phyloP scores from a whole-genome alignment of 2,797 vertebrate genomes.

The Acridotheres tristis region DNA sequence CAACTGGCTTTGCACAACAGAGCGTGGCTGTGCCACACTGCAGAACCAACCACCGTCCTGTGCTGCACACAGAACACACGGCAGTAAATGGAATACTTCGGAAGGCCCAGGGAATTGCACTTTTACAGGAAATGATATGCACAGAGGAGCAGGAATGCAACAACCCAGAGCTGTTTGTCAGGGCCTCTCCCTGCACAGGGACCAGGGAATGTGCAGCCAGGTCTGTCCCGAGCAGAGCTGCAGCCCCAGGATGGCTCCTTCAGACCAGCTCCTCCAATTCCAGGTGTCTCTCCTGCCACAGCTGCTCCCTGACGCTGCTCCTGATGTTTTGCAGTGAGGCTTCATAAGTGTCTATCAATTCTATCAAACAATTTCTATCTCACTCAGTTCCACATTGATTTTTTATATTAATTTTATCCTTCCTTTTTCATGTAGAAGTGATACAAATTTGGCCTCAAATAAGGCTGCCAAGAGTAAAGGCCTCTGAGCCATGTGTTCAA shows the following conservation, averaged over 20 bases:
- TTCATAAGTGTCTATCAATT: not conserved
- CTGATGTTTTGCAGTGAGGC: not conserved
- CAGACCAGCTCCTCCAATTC: accelerated
- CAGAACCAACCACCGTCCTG: accelerated
- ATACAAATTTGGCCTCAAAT: not conserved
- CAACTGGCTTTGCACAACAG: not conserved
- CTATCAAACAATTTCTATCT: not conserved
- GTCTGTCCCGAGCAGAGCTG: not conserved
- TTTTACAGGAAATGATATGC: too few species aligned
- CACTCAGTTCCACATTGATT: not conserved
- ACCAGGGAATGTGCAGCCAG: not conserved
- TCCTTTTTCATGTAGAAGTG: not conserved
- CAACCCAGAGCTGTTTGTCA: accelerated
- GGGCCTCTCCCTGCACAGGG: not conserved
- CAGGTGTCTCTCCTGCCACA: accelerated
- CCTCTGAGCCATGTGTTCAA: not conserved
- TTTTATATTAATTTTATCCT: not conserved
- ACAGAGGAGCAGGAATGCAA: not conserved
- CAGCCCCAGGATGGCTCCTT: not conserved
- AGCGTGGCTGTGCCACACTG: accelerated
- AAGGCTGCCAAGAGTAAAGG: not conserved
- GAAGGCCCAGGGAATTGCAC: not conserved
- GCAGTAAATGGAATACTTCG: accelerated
- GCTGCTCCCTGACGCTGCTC: not conserved
- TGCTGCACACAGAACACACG: accelerated